These are phyloP conservation scores for Hedya salicella DNA, from an alignment of 2,888 invertebrate species.

Conservation along the genomic window DNA sequence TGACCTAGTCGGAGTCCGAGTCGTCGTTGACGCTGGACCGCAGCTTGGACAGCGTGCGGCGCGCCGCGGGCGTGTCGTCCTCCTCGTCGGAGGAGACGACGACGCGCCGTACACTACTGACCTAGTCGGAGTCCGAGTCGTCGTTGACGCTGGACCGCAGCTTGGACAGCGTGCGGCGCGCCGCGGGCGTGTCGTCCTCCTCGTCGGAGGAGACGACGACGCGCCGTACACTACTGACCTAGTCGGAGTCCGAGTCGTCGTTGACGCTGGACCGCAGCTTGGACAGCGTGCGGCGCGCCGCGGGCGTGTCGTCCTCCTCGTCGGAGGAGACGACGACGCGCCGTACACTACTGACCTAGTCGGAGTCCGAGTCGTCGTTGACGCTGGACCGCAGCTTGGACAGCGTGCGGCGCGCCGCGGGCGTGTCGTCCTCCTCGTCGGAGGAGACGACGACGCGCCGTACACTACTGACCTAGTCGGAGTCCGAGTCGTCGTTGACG, in stretches of 20 bases:
- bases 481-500: slow-evolving; percentile 74
- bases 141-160: slow-evolving; percentile 76
- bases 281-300: slow-evolving; percentile 71
- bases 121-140: slow-evolving; percentile 63
- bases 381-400: slow-evolving; percentile 77
- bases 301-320: too few relatives aligned
- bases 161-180: slow-evolving; percentile 76
- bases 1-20: slow-evolving; percentile 60
- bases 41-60: slow-evolving; percentile 79
- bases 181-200: too few relatives aligned
- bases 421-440: not conserved
- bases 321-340: slow-evolving; percentile 9
- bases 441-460: slow-evolving; percentile 7
- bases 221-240: slow-evolving; percentile 19
- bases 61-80: slow-evolving; percentile 15
- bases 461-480: slow-evolving; percentile 46
- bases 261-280: slow-evolving; percentile 77
- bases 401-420: slow-evolving; percentile 66
- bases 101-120: slow-evolving; percentile 1
- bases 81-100: not conserved
- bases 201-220: slow-evolving; percentile 8
- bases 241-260: slow-evolving; percentile 68
- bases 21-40: slow-evolving; percentile 75
- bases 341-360: slow-evolving; percentile 36
- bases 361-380: slow-evolving; percentile 72